Conservation (phyloP, 2,113 vertebrate genomes). For the Chlorodrepanis virens region DNA sequence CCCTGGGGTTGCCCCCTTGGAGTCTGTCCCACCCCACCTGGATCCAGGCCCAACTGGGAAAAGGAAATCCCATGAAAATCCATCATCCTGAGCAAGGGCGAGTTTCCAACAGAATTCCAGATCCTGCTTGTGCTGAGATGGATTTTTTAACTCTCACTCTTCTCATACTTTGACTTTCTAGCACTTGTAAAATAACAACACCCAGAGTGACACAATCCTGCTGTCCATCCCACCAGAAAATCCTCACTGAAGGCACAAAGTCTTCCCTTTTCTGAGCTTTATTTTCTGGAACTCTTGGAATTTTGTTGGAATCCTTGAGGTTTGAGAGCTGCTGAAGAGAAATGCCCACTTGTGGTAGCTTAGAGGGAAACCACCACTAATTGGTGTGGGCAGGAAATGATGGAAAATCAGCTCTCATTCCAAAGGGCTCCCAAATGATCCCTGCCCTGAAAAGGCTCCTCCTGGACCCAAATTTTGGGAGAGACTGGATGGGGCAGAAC, state of each 20-base stretch:
- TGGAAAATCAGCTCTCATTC: not conserved
- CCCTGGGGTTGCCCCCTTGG: not conserved
- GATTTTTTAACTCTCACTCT: not conserved
- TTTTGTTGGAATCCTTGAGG: fast-evolving
- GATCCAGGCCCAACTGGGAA: not conserved
- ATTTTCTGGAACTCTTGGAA: not conserved
- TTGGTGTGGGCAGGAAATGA: not conserved
- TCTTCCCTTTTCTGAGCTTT: not conserved
- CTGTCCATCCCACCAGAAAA: not conserved
- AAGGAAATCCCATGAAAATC: not conserved
- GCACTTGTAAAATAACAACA: not conserved
- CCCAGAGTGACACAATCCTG: not conserved
- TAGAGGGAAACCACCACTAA: not conserved
- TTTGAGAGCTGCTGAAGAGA: not conserved
- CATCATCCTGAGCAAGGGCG: fast-evolving
- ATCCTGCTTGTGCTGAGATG: not conserved
- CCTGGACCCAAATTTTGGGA: fast-evolving
- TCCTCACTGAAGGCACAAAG: not conserved
- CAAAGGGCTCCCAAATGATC: not conserved
- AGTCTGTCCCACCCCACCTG: not conserved
- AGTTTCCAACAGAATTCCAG: not conserved
- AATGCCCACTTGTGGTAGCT: fast-evolving
- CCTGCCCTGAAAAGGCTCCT: not conserved
- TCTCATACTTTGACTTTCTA: not conserved
- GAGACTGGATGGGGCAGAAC: fast-evolving